These are phyloP conservation scores for Leptodactylus fuscus DNA, from an alignment of 2,113 vertebrate species.

Conservation along the genomic window DNA sequence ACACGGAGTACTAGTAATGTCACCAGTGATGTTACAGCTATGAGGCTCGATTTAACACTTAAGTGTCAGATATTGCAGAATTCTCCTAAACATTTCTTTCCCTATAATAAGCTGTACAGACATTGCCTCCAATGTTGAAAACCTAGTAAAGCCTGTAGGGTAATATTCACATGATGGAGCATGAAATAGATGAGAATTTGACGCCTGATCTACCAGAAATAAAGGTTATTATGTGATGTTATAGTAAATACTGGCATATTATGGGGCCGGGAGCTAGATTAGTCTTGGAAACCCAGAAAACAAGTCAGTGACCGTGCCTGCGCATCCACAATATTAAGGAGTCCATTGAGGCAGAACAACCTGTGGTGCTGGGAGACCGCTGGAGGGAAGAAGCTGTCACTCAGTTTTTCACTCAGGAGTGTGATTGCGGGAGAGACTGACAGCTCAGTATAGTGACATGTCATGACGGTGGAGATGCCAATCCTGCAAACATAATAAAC, in stretches of 20 bases:
- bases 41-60: no score
- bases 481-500: not conserved
- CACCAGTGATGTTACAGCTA: no score
- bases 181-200: not conserved
- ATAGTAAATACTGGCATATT: not conserved
- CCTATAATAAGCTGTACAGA: not conserved
- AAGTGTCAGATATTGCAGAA: not conserved
- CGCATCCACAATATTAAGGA: conserved; percentile 4
- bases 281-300: not conserved
- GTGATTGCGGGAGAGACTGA: not conserved
- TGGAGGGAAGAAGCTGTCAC: not conserved
- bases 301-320: not conserved
- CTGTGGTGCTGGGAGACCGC: not conserved
- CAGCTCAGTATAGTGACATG: not conserved
- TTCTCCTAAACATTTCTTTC: not conserved
- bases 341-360: not conserved
- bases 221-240: not conserved
- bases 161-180: not conserved
- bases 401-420: not conserved
- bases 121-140: not conserved
- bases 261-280: not conserved
- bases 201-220: not conserved
- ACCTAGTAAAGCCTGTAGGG: not conserved
- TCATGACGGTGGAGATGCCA: not conserved
- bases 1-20: no score